Evolutionary conservation across 2,888 invertebrate species (phyloP).

Genomic region (Zaprionus bogoriensis): DNA sequence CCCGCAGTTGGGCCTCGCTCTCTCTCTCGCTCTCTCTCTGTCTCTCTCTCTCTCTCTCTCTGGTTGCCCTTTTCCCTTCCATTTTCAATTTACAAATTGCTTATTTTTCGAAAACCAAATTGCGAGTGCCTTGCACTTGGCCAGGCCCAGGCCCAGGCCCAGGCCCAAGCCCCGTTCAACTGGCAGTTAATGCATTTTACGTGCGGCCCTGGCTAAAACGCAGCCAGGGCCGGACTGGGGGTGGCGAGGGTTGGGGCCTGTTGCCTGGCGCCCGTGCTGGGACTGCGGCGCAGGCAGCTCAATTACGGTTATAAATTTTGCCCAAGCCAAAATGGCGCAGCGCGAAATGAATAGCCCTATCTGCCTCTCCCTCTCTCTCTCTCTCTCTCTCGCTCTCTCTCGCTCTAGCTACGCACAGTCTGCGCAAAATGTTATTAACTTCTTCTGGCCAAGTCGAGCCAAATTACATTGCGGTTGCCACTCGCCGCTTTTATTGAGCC

Average conservation of each 20-base stretch:
- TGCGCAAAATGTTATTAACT: conserved; percentile 50
- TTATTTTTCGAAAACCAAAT: conserved; percentile 77
- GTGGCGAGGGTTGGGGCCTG: background rate
- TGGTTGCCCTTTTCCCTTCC: conserved; percentile 55
- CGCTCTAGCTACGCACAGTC: background rate
- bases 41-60: background rate
- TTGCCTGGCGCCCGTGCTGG: background rate
- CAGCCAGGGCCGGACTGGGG: background rate
- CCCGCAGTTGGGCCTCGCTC: conserved; percentile 5
- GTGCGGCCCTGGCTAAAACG: conserved; percentile 54
- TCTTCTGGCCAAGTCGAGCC: conserved; percentile 70
- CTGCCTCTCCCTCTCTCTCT: background rate
- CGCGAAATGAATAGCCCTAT: conserved; percentile 68
- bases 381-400: background rate
- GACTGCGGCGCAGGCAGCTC: conserved; percentile 55
- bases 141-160: conserved; percentile 4
- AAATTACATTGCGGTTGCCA: conserved; percentile 80
- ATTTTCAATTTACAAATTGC: conserved; percentile 79
- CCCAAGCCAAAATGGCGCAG: conserved; percentile 69
- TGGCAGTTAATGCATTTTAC: conserved; percentile 77
- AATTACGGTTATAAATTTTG: conserved; percentile 77
- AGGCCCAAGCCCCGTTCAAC: conserved; percentile 12
- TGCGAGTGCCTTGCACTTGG: conserved; percentile 66
- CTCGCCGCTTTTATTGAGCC: conserved; percentile 63
- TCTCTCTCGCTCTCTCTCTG: background rate